Percentiles rank a stretch among this genome's conserved stretches.
Evolutionary conservation across 1,140 invertebrate genomes (phyloP).

Genomic region (Eubasilissa regina): DNA sequence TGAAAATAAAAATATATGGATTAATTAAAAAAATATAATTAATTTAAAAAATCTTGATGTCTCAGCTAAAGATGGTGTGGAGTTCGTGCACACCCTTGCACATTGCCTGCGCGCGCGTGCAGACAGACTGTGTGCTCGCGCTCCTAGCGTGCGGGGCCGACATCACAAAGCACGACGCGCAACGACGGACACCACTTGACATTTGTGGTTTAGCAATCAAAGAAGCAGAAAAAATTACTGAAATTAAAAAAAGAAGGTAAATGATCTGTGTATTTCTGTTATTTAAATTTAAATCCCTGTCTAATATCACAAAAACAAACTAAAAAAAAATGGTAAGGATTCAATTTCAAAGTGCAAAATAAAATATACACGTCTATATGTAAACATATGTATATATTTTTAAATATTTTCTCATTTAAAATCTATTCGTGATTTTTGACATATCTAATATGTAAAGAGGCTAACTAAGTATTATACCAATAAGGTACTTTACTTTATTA

Average conservation of each 20-base stretch:
- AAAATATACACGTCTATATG: too few relatives aligned
- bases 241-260: constrained; percentile 1
- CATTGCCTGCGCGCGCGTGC: constrained; percentile 66
- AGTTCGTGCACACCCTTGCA: constrained; percentile 70
- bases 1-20: too few relatives aligned
- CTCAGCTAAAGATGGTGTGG: constrained; percentile 33
- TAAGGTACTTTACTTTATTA: background rate
- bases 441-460: too few relatives aligned
- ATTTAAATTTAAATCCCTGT: background rate
- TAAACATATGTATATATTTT: too few relatives aligned
- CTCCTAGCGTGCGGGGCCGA: constrained; percentile 69
- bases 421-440: too few relatives aligned
- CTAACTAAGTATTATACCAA: too few relatives aligned
- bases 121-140: constrained; percentile 66
- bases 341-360: too few relatives aligned
- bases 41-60: background rate
- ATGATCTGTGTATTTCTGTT: background rate
- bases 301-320: too few relatives aligned
- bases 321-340: too few relatives aligned
- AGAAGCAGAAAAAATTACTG: background rate
- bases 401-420: too few relatives aligned
- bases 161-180: constrained; percentile 64
- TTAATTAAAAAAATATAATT: too few relatives aligned
- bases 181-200: constrained; percentile 69
- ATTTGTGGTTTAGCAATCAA: constrained; percentile 65